Percentiles rank a stretch among this genome's conserved stretches.
Conservation (phyloP, 2,888 invertebrate genomes). For the Temnothorax unifasciatus region DNA sequence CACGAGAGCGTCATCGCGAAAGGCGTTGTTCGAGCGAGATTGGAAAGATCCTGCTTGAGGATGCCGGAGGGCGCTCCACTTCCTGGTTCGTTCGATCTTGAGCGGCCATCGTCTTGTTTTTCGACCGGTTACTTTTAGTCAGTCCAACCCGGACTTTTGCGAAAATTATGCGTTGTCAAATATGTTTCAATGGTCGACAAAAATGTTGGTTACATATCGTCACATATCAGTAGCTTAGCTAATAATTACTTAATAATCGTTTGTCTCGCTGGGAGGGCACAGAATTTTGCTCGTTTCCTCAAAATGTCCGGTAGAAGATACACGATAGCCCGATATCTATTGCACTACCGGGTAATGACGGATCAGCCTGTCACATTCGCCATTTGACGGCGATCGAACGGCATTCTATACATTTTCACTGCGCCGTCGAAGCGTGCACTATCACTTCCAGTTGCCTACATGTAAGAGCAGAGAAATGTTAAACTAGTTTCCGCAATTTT, state of each 20-base stretch:
- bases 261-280: not conserved
- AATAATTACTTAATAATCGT: not conserved
- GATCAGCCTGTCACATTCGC: conserved; percentile 1
- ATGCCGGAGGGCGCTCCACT: conserved; percentile 52
- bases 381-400: conserved; percentile 45
- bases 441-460: conserved; percentile 59
- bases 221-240: not conserved
- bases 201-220: not conserved
- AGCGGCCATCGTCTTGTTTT: conserved; percentile 7
- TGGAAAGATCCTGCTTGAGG: conserved; percentile 48
- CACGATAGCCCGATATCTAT: not conserved
- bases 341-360: conserved; percentile 30
- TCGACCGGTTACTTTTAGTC: not conserved
- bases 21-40: conserved; percentile 56
- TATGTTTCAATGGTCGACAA: not conserved
- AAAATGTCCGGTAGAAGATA: conserved; percentile 11
- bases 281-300: conserved; percentile 20
- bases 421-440: conserved; percentile 55
- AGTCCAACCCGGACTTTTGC: conserved; percentile 15
- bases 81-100: conserved; percentile 58
- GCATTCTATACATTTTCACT: conserved; percentile 68
- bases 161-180: conserved; percentile 30
- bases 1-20: conserved; percentile 49
- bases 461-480: conserved; percentile 82
- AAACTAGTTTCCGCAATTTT: conserved; percentile 85